These are phyloP conservation scores for Cliona cf. orientalis DNA, from an alignment of 37 sponge, comb jelly and placozoan genomes.

Conservation along the genomic window DNA sequence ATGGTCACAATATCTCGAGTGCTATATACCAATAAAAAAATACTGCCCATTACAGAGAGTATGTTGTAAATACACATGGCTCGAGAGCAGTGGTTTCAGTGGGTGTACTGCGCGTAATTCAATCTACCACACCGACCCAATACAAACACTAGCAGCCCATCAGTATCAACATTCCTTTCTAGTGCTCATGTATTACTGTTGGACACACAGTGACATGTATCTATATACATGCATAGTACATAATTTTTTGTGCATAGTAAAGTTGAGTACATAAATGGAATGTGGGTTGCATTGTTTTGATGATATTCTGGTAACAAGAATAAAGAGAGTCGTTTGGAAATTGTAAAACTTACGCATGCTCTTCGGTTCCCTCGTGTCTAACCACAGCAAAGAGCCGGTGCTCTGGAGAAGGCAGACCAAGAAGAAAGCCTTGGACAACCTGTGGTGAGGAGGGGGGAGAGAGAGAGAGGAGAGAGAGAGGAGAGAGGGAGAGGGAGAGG, in stretches of 20 bases:
- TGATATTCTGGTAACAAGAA: neutral
- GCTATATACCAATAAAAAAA: too few species aligned
- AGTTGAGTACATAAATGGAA: neutral
- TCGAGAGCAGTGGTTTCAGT: too few species aligned
- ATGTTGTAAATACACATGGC: too few species aligned
- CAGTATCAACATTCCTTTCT: too few species aligned
- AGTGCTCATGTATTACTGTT: too few species aligned
- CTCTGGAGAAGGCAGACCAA: slow-evolving; percentile 23
- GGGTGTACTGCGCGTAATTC: too few species aligned
- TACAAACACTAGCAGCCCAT: too few species aligned
- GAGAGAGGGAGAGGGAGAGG: neutral
- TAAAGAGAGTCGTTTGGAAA: neutral
- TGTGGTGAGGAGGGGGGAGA: neutral
- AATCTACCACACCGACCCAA: too few species aligned
- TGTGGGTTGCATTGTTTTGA: neutral
- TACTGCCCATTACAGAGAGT: too few species aligned
- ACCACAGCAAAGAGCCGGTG: slow-evolving; percentile 32
- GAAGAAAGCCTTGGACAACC: slow-evolving; percentile 37
- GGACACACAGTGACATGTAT: too few species aligned
- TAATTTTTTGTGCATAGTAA: too few species aligned
- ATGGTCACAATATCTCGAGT: too few species aligned
- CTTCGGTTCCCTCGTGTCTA: slow-evolving; percentile 60
- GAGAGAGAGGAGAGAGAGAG: neutral
- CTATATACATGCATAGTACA: neutral
- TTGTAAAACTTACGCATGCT: slow-evolving; percentile 43